Percentiles rank a stretch among this genome's conserved stretches.
Evolutionary conservation across 37 sponge, comb jelly and placozoan genomes (phyloP).

Genomic region (Bolinopsis microptera): DNA sequence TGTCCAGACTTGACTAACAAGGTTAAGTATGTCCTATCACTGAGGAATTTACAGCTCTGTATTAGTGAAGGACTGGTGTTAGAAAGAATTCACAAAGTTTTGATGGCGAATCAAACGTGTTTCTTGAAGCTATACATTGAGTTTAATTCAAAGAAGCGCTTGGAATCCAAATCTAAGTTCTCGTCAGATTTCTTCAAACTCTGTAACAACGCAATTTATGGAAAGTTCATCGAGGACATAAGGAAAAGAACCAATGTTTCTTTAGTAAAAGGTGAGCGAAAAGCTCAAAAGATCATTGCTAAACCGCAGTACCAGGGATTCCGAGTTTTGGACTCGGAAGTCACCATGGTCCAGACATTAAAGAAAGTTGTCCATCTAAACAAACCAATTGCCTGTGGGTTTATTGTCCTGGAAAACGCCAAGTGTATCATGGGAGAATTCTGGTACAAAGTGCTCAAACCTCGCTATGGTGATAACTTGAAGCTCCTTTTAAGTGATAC

Average conservation of each 20-base stretch:
- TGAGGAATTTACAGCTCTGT: slow-evolving; percentile 5
- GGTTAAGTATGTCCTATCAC: background rate
- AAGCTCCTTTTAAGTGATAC: slow-evolving; percentile 29
- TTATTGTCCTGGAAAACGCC: slow-evolving; percentile 53
- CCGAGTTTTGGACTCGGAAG: slow-evolving; percentile 5
- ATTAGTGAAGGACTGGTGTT: background rate
- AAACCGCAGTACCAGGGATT: slow-evolving; percentile 46
- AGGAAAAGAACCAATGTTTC: slow-evolving; percentile 17
- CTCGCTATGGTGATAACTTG: background rate
- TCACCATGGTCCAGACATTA: background rate
- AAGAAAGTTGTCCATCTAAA: background rate
- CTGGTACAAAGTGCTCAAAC: slow-evolving; percentile 42
- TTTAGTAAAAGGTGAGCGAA: background rate
- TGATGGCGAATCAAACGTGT: slow-evolving; percentile 1
- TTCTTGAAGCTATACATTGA: background rate
- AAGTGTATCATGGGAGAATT: slow-evolving; percentile 18
- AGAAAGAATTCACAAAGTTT: slow-evolving; percentile 10
- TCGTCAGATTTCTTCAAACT: slow-evolving; percentile 14
- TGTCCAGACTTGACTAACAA: slow-evolving; percentile 7
- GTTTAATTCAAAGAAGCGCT: background rate
- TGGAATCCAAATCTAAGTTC: slow-evolving; percentile 21
- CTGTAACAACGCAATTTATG: slow-evolving; percentile 43
- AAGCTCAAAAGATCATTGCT: background rate
- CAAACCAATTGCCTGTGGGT: slow-evolving; percentile 21
- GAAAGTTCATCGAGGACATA: slow-evolving; percentile 24